Conservation (phyloP, 2,797 vertebrate genomes). For the Periparus ater region DNA sequence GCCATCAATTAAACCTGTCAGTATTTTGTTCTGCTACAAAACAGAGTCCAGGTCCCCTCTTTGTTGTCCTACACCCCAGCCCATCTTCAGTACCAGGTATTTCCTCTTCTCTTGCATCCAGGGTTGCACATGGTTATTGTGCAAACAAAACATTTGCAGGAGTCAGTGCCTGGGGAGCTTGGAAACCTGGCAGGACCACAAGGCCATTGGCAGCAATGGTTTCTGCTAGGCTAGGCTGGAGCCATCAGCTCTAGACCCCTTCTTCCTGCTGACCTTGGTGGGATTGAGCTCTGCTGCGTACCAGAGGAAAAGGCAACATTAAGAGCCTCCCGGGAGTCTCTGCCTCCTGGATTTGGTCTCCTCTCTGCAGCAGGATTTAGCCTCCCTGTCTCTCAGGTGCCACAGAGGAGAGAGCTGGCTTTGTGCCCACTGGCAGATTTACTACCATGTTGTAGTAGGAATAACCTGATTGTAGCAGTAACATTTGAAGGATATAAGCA, state of each 20-base stretch:
- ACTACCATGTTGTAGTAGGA: neutral
- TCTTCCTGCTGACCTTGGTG: neutral
- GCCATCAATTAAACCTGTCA: neutral
- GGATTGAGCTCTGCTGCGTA: neutral
- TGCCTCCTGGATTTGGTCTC: neutral
- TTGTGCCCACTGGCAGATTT: neutral
- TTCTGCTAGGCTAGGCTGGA: neutral
- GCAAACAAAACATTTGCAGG: neutral
- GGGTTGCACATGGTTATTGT: accelerated
- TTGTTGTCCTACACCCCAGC: neutral
- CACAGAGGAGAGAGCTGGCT: neutral
- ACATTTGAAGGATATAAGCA: neutral
- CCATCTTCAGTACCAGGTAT: neutral
- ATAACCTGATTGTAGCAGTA: neutral
- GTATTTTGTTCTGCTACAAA: neutral
- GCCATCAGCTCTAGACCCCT: neutral
- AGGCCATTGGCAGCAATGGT: accelerated
- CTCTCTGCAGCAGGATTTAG: neutral
- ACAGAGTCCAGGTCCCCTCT: neutral
- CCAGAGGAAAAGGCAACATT: neutral
- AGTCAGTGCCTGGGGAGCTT: accelerated
- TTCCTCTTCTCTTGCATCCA: neutral
- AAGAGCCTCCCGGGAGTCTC: neutral
- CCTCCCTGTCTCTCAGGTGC: neutral
- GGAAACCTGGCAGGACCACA: neutral